phyloP scores from a whole-genome alignment of 2,888 invertebrate genomes.

The Hemicrepidius hirtus region DNA sequence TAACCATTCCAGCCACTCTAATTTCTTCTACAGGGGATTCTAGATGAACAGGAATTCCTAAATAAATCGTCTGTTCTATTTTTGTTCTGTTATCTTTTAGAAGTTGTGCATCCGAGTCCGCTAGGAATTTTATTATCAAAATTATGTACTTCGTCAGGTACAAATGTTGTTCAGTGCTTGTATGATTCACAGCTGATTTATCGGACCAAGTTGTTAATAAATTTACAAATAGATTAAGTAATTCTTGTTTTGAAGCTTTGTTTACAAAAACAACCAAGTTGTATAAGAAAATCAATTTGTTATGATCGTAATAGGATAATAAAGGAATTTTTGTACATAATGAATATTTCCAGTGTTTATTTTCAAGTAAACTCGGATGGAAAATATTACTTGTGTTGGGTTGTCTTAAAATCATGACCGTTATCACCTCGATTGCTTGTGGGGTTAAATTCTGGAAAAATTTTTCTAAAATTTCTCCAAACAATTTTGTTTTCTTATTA shows the following conservation, averaged over 20 bases:
- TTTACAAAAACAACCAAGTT: slow-evolving; percentile 80
- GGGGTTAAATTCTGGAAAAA: slow-evolving; percentile 76
- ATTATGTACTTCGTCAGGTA: slow-evolving; percentile 82
- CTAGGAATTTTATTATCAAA: slow-evolving; percentile 74
- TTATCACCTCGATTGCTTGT: slow-evolving; percentile 76
- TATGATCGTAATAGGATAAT: slow-evolving; percentile 73
- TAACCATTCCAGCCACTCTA: slow-evolving; percentile 83
- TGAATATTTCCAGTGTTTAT: slow-evolving; percentile 80
- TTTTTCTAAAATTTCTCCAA: slow-evolving; percentile 71
- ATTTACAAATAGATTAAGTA: slow-evolving; percentile 73
- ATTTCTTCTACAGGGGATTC: slow-evolving; percentile 78
- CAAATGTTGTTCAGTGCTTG: slow-evolving; percentile 81
- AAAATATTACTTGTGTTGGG: slow-evolving; percentile 72
- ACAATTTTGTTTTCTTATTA: slow-evolving; percentile 66
- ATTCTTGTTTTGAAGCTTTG: slow-evolving; percentile 62
- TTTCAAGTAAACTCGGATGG: slow-evolving; percentile 73
- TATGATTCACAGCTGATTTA: slow-evolving; percentile 77
- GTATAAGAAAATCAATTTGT: slow-evolving; percentile 73
- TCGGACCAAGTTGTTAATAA: slow-evolving; percentile 82
- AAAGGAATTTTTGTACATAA: slow-evolving; percentile 78
- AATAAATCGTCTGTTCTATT: slow-evolving; percentile 75
- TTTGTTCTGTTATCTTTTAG: slow-evolving; percentile 64
- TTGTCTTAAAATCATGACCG: slow-evolving; percentile 76
- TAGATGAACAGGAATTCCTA: slow-evolving; percentile 82
- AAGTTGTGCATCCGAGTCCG: slow-evolving; percentile 62